Evolutionary conservation across 2,113 vertebrate species (phyloP).

Genomic region (Cyphomyrus plagiostoma): DNA sequence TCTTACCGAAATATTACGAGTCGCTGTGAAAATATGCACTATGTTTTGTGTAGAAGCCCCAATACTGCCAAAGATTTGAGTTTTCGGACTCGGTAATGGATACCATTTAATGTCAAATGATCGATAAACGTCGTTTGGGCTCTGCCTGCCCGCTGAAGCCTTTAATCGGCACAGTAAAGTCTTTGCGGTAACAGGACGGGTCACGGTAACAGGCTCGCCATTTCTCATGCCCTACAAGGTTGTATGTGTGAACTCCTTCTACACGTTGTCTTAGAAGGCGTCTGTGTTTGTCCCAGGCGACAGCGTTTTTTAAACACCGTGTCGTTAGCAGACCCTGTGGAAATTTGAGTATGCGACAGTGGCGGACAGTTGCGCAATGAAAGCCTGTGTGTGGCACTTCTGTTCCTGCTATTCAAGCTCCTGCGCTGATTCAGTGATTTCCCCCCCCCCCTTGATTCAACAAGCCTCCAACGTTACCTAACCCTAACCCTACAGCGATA

Average conservation of each 20-base stretch:
- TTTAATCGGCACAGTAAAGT: neutral
- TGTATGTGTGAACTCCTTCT: no score
- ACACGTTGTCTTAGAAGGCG: neutral
- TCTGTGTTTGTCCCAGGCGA: neutral
- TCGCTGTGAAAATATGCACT: neutral
- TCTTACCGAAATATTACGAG: neutral
- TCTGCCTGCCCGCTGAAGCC: neutral
- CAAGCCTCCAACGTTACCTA: neutral
- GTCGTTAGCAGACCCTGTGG: neutral
- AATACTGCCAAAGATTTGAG: neutral
- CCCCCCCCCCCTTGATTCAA: neutral
- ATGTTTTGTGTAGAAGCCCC: neutral
- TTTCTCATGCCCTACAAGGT: neutral
- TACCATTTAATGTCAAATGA: neutral
- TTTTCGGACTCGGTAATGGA: neutral
- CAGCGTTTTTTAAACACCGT: neutral
- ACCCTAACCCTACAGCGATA: neutral
- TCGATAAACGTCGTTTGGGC: neutral
- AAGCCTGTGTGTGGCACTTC: neutral
- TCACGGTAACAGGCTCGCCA: no score
- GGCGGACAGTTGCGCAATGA: neutral
- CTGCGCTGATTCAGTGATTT: neutral
- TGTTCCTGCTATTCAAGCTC: neutral
- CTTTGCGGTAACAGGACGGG: neutral
- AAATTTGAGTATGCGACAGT: neutral